phyloP scores from a whole-genome alignment of 2,797 vertebrate genomes.

The Astyanax mexicanus region DNA sequence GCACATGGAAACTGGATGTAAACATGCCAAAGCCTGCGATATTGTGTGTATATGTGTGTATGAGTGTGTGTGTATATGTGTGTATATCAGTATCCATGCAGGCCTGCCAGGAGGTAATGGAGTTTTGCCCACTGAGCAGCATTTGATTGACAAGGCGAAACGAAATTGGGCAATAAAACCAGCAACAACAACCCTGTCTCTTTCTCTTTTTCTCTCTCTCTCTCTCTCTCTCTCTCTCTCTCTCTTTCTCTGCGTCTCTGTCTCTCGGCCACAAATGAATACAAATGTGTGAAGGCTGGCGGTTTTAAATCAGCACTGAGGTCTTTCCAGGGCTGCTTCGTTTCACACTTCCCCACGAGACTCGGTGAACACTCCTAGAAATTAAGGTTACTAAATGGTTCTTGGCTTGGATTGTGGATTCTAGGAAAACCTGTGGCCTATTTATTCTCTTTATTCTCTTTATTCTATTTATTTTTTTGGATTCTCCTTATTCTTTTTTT shows the following conservation, averaged over 20 bases:
- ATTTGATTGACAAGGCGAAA: conserved; percentile 56
- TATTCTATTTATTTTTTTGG: no score
- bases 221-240: no score
- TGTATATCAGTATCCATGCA: conserved; percentile 20
- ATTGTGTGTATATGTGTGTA: conserved; percentile 37
- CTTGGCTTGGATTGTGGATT: no score
- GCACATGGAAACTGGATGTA: not conserved
- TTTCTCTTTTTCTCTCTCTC: not conserved
- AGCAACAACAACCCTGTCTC: conserved; percentile 44
- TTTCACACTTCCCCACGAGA: conserved; percentile 53
- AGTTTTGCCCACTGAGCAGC: conserved; percentile 35
- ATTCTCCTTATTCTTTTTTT: no score
- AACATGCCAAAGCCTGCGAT: not conserved
- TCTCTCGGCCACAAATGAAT: conserved; percentile 52
- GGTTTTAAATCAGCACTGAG: conserved; percentile 62
- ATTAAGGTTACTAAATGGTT: not conserved
- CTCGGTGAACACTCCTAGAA: conserved; percentile 9
- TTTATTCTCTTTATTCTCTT: no score
- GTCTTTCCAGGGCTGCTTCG: conserved; percentile 28
- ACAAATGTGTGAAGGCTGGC: conserved; percentile 59
- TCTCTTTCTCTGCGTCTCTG: no score
- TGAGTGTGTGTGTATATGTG: conserved; percentile 41
- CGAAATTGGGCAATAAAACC: conserved; percentile 48
- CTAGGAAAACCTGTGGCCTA: no score
- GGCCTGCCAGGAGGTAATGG: conserved; percentile 49